Evolutionary conservation across 1,140 invertebrate species (phyloP).

Genomic region (Proales similis): DNA sequence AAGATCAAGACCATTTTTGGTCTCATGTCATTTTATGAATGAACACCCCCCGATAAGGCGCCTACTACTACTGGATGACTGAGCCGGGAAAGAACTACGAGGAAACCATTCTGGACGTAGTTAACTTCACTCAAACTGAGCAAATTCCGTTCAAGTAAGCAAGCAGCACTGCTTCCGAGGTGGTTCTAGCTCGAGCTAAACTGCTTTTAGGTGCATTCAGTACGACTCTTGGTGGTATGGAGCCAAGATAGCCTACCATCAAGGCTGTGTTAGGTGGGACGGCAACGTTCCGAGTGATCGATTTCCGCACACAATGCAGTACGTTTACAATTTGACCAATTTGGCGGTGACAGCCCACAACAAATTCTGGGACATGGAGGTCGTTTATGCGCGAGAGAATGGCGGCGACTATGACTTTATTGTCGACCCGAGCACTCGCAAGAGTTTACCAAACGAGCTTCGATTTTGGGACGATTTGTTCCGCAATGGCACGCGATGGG

Average conservation of each 20-base stretch:
- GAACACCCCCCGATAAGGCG: too few relatives aligned
- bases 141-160: constrained; percentile 40
- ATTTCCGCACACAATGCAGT: constrained; percentile 39
- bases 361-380: constrained; percentile 42
- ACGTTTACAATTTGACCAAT: constrained; percentile 40
- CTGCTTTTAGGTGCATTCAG: constrained; percentile 42
- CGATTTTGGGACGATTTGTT: constrained; percentile 43
- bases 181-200: neutral
- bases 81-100: constrained; percentile 37
- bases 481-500: constrained; percentile 41
- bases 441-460: constrained; percentile 36
- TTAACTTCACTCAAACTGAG: constrained; percentile 41
- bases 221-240: constrained; percentile 47
- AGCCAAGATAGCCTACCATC: constrained; percentile 40
- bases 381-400: constrained; percentile 20
- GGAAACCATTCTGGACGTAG: constrained; percentile 39
- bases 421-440: constrained; percentile 5
- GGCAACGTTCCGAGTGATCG: constrained; percentile 39
- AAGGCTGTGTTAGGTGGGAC: constrained; percentile 42
- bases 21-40: neutral
- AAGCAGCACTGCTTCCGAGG: neutral
- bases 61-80: constrained; percentile 40
- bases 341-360: constrained; percentile 42
- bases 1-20: neutral
- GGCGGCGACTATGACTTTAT: constrained; percentile 28